Evolutionary conservation across 2,888 invertebrate species (phyloP).

Genomic region (Perizoma affinitatum): DNA sequence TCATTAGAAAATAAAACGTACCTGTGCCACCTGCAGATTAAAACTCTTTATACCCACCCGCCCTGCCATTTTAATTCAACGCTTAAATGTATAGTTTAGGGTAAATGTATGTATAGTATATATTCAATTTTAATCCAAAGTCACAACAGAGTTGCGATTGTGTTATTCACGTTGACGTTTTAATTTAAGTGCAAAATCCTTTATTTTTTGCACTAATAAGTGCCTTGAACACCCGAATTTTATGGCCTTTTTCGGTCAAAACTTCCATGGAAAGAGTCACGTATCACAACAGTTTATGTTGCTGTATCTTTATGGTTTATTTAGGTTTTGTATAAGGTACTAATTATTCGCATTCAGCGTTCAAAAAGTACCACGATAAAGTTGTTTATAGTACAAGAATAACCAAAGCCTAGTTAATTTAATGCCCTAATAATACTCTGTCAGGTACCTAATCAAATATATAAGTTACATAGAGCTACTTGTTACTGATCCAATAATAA

Average conservation of each 20-base stretch:
- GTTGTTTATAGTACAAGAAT: conserved; percentile 9
- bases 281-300: conserved; percentile 4
- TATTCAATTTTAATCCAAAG: conserved; percentile 47
- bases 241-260: conserved; percentile 23
- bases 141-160: conserved; percentile 62
- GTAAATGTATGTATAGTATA: too few species aligned
- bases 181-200: conserved; percentile 51
- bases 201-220: conserved; percentile 31
- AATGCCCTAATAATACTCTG: conserved; percentile 26
- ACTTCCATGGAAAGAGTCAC: conserved; percentile 10
- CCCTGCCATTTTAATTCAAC: conserved; percentile 63
- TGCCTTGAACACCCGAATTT: conserved; percentile 10
- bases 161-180: conserved; percentile 57
- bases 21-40: background rate
- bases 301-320: background rate
- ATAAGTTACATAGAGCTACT: conserved; percentile 31
- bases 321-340: conserved; percentile 2
- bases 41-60: conserved; percentile 44
- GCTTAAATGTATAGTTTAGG: conserved; percentile 57
- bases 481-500: conserved; percentile 38
- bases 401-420: conserved; percentile 29
- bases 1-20: too few species aligned
- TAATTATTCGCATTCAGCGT: conserved; percentile 9
- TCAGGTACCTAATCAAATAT: conserved; percentile 34
- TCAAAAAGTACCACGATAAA: conserved; percentile 8